Base-by-base conservation (phyloP, 2,113 vertebrate genomes). In the Sinocyclocheilus maitianheensis region DNA sequence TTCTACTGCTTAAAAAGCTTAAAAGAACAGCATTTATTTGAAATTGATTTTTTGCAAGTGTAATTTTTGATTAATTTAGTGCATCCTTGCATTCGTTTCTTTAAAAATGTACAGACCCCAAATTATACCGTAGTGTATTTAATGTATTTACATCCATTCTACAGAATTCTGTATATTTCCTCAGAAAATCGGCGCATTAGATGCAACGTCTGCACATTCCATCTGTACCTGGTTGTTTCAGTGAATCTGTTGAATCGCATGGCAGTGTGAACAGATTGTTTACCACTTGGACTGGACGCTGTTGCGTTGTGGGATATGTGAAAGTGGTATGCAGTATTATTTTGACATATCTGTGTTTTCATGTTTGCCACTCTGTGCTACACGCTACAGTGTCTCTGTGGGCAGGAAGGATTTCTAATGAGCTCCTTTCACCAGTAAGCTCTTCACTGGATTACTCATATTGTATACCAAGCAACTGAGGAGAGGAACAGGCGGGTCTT, bases 401-500 rank as follows among this genome's bases (percentile, higher is more conserved):
- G 30, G 63, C 40, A 72, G 18, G 63, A 84, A 24, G 65, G 63
- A 84, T 84, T 87, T 84, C 81, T 82, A 88, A 71, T 86, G 77
- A 82, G 51, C 63, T 43, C 62, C 76, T 84, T 81, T 89, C 65
- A 24, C 43, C 30, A 5, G 72, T 89, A 84, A 88, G 87, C 84
- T 82, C 74, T 78, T 90, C 81, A 84, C 84, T 78, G 86, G 77
- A 85, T 89, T 89, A 87, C 79, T 85, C 63, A 22, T 77, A 55
- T 72, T 55, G 55, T 87, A n/a, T 30, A 72, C 67, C 55, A 84
- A 75, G 85, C 83, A 77, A 24, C 22, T 4, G 30, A 53, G 63
- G 37, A 46, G 53, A 80, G 18, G 5, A 83, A 37, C 80, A 63
- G 40, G 14, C 48, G 43, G 18, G 13, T 82, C n/a, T 24, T 65